phyloP scores from a whole-genome alignment of 1,140 invertebrate species.

The Magallana gigas region DNA sequence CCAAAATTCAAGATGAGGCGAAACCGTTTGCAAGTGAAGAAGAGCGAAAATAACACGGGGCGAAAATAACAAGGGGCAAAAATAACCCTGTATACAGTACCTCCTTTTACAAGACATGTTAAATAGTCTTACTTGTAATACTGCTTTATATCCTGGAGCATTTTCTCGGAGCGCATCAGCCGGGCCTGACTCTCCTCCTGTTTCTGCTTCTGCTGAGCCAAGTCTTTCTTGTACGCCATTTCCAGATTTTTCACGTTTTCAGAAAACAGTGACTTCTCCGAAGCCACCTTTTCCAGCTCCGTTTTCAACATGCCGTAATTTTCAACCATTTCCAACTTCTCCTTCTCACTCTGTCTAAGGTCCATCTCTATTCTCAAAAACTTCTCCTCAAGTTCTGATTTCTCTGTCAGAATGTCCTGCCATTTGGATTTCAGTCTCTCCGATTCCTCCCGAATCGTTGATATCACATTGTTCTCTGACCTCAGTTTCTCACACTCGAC shows the following conservation, averaged over 20 bases:
- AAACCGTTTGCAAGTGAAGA: too few species aligned
- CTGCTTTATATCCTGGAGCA: conserved; percentile 51
- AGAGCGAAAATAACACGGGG: too few species aligned
- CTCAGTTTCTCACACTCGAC: conserved; percentile 9
- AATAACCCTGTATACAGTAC: too few species aligned
- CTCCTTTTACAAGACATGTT: too few species aligned
- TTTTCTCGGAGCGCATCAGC: conserved; percentile 51
- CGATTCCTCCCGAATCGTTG: not conserved
- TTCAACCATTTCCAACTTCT: conserved; percentile 26
- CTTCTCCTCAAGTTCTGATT: conserved; percentile 17
- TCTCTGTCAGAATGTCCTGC: conserved; percentile 42
- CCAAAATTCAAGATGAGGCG: too few species aligned
- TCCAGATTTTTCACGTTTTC: conserved; percentile 54
- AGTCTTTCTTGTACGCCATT: conserved; percentile 54
- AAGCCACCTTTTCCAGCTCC: conserved; percentile 42
- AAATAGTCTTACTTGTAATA: conserved; percentile 40
- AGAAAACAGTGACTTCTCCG: conserved; percentile 44
- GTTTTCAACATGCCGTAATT: conserved; percentile 40
- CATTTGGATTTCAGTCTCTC: conserved; percentile 31
- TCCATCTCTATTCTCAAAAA: not conserved
- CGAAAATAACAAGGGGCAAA: too few species aligned
- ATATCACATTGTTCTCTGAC: conserved; percentile 10
- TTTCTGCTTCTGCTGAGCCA: conserved; percentile 56
- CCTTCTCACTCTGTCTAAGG: conserved; percentile 15
- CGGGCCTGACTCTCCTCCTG: conserved; percentile 53